Evolutionary conservation across 2,797 vertebrate species (phyloP).

Genomic region (Scleropages formosus): DNA sequence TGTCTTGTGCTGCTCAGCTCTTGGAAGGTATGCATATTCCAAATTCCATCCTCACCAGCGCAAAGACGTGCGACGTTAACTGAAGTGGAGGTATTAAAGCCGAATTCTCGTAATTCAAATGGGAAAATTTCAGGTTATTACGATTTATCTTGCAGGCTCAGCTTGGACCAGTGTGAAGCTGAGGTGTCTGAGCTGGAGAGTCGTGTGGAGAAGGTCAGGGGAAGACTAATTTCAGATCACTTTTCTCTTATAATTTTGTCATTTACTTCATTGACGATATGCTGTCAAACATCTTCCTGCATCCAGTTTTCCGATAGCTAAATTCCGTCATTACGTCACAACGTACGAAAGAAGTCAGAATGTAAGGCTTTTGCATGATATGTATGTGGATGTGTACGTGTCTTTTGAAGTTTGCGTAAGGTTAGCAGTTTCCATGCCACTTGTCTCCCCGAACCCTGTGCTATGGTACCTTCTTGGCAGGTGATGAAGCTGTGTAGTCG

Average conservation of each 20-base stretch:
- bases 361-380: background rate
- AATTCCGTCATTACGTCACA: background rate
- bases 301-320: too few relatives aligned
- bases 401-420: background rate
- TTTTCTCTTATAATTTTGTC: background rate
- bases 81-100: background rate
- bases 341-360: background rate
- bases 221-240: background rate
- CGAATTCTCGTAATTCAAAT: background rate
- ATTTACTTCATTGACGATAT: too few relatives aligned
- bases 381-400: too few relatives aligned
- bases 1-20: too few relatives aligned
- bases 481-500: slow-evolving; percentile 65
- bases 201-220: slow-evolving; percentile 67
- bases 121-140: background rate
- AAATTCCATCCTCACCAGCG: background rate
- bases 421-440: background rate
- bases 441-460: background rate
- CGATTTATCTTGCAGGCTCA: slow-evolving; percentile 47
- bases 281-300: too few relatives aligned
- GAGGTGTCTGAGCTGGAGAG: slow-evolving; percentile 60
- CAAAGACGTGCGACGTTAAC: background rate
- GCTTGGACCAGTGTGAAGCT: slow-evolving; percentile 59
- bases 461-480: slow-evolving; percentile 49
- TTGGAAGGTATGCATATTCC: too few relatives aligned